Base-by-base conservation (phyloP, 2,888 invertebrate species). In the Proisotoma minuta region DNA sequence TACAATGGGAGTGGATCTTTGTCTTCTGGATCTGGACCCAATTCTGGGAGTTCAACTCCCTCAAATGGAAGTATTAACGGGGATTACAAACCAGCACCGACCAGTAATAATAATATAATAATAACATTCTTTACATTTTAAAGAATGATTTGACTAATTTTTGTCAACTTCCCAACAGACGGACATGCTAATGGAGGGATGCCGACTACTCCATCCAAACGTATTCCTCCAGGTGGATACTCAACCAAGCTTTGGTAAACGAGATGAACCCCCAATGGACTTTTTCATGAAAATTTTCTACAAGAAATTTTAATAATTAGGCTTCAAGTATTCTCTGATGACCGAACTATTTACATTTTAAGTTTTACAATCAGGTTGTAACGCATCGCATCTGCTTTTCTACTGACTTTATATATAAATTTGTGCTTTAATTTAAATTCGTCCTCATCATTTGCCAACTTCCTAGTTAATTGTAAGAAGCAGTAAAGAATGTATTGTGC, bases 181-280 rank as follows among this genome's bases (percentile, higher is more conserved):
- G 59, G 60, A 47, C 54, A 54, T 29, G 24, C 57, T 27, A 63
- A 66, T 39, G 63, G 64, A 62, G 53, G 65, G 52, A 51, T 58
- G 26, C 58, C 66, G 43, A 68, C 66, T 65, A 66, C 64, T 43
- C 66, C 67, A 57, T 62, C 59, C 57, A 68, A 59, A 49, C 69
- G 73, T 39, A 65, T 66, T 65, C 73, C 73, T 28, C 73, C 73
- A n/a, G 73, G 73, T 51, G 73, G 73, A 22, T 71, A 66, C 54
- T 68, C 72, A 52, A 65, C 63, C 57, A 69, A 64, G 53, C 61
- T 70, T 60, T 70, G 70, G 70, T 70, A 60, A 66, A 62, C 26
- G n/a, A 4, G 24, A 23, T 43, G 5, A 43, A 8, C 18, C n/a
- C n/a, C 20, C 43, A n/a, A n/a, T 43, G 5, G 15, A n/a, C 15